A percentile compares a stretch with the other conserved stretches of the same genome.
Evolutionary conservation across 2,113 vertebrate genomes (phyloP).

Genomic region (Cyprinus carpio): DNA sequence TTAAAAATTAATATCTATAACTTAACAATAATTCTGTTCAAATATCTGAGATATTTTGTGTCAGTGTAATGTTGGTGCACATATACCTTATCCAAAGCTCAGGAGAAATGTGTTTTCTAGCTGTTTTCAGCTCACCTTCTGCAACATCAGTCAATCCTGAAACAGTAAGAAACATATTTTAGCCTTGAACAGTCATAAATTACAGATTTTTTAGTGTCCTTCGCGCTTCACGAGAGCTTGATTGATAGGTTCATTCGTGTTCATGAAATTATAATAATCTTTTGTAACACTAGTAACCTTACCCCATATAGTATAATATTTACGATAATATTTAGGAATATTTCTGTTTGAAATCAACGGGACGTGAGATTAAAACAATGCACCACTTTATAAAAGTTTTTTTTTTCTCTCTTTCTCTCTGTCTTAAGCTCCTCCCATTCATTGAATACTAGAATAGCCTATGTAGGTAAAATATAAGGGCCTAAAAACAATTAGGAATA

Average conservation of each 20-base stretch:
- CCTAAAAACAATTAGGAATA: neutral
- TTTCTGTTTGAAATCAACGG: neutral
- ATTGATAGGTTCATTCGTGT: slow-evolving; percentile 2
- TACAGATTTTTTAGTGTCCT: neutral
- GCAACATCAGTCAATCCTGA: slow-evolving; percentile 24
- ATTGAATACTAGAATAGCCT: neutral
- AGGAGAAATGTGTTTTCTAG: slow-evolving; percentile 15
- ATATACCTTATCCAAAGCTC: slow-evolving; percentile 14
- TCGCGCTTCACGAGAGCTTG: neutral
- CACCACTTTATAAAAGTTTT: neutral
- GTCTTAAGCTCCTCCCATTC: neutral
- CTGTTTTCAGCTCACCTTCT: neutral
- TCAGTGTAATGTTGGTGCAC: neutral
- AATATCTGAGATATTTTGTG: neutral
- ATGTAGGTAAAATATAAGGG: neutral
- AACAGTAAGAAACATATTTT: neutral
- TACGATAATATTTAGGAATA: neutral
- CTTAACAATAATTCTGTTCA: neutral
- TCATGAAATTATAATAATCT: slow-evolving; percentile 18
- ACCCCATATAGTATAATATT: too few species aligned
- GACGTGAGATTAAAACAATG: neutral
- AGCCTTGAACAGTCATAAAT: slow-evolving; percentile 7
- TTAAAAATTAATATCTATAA: neutral
- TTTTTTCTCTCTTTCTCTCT: neutral
- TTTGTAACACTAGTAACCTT: neutral